Conservation (phyloP, 64 coral and sea anemone species). For the Porites lutea region DNA sequence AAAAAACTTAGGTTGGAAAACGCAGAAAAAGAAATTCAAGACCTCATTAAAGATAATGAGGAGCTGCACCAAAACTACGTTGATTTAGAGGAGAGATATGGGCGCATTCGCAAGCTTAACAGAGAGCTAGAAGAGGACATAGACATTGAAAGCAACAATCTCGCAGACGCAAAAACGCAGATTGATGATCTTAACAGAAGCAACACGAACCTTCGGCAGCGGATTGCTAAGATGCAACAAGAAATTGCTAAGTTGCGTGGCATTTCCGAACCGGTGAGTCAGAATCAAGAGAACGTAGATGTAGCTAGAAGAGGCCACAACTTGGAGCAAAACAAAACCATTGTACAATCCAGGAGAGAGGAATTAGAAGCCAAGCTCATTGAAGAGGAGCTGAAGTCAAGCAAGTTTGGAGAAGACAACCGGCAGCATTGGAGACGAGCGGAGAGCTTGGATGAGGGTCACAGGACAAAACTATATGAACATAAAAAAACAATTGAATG, state of each 20-base stretch:
- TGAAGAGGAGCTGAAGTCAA: neutral
- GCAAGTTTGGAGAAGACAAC: neutral
- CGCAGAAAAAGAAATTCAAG: constrained; percentile 12
- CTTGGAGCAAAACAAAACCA: constrained; percentile 16
- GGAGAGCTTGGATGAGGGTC: neutral
- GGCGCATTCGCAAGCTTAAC: constrained; percentile 22
- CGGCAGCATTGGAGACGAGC: neutral
- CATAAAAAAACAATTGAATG: neutral
- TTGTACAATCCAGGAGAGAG: constrained; percentile 13
- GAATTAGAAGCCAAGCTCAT: neutral
- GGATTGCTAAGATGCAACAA: neutral
- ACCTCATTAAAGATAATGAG: constrained; percentile 26
- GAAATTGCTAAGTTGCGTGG: constrained; percentile 15
- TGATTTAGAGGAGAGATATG: constrained; percentile 12
- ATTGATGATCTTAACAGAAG: constrained; percentile 11
- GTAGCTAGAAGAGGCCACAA: neutral
- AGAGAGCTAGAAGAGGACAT: constrained; percentile 37
- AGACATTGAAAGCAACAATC: constrained; percentile 20
- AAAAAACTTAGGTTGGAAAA: neutral
- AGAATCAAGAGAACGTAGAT: neutral
- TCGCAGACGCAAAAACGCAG: neutral
- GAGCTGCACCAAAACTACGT: constrained; percentile 34
- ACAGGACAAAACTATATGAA: neutral
- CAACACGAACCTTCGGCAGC: neutral
- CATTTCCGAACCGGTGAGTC: neutral